Evolutionary conservation across 37 sponge, comb jelly and placozoan species (phyloP).

Genomic region (Spongia lamella): DNA sequence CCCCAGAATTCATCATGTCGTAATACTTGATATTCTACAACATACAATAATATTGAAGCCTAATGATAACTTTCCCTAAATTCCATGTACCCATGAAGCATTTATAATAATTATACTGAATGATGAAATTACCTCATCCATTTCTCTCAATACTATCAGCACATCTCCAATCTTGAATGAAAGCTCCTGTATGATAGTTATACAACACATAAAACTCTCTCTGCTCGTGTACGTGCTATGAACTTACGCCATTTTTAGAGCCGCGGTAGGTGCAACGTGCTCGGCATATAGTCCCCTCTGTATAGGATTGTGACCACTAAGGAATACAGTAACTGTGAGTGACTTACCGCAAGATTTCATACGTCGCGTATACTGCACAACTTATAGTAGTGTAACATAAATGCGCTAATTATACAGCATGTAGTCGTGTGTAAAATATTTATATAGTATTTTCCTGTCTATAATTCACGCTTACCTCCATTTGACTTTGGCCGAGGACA

Average conservation of each 20-base stretch:
- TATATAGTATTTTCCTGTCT: too few species aligned
- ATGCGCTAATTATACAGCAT: too few species aligned
- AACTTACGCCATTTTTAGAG: background rate
- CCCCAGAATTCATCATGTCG: conserved; percentile 32
- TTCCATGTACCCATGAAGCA: too few species aligned
- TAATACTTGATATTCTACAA: background rate
- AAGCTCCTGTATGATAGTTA: conserved; percentile 46
- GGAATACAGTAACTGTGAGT: background rate
- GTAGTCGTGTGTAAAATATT: too few species aligned
- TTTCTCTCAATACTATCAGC: conserved; percentile 31
- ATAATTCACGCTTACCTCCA: too few species aligned
- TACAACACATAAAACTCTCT: background rate
- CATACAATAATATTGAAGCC: too few species aligned
- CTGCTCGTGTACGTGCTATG: background rate
- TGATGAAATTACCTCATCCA: background rate
- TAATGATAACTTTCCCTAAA: too few species aligned
- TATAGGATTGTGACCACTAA: background rate
- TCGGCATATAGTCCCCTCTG: background rate
- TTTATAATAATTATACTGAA: too few species aligned
- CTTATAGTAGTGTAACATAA: too few species aligned
- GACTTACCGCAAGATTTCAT: background rate
- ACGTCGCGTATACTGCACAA: background rate
- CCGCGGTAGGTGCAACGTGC: background rate
- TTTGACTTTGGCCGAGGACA: too few species aligned
- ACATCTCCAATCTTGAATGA: conserved; percentile 67